A percentile compares a stretch with the other conserved stretches of the same genome.
Evolutionary conservation across 2,797 vertebrate species (phyloP).

Genomic region (Agapornis canus): DNA sequence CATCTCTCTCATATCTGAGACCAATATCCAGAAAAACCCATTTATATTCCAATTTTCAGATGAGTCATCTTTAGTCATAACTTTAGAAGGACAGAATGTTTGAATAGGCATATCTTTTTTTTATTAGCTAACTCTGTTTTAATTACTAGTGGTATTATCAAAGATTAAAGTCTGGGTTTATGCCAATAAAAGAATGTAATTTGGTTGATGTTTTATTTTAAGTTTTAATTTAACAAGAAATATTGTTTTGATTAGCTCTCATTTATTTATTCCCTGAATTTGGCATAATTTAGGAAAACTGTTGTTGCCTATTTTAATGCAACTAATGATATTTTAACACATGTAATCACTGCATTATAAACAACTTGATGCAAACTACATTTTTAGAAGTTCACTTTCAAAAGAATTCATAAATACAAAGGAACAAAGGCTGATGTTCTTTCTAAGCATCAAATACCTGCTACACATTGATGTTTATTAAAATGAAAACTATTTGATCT

Average conservation of each 20-base stretch:
- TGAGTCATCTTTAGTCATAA: not conserved
- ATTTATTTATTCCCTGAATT: not conserved
- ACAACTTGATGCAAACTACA: not conserved
- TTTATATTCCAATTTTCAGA: not conserved
- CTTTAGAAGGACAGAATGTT: not conserved
- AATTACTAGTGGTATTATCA: not conserved
- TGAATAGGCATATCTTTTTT: not conserved
- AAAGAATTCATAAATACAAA: conserved; percentile 24
- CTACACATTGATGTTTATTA: not conserved
- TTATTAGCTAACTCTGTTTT: not conserved
- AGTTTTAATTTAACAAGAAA: not conserved
- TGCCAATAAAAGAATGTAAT: not conserved
- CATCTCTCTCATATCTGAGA: not conserved
- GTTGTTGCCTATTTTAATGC: not conserved
- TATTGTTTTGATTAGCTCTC: not conserved
- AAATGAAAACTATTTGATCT: not conserved
- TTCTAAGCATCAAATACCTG: not conserved
- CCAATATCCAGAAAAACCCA: not conserved
- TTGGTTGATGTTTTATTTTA: not conserved
- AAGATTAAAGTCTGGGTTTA: not conserved
- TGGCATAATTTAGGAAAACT: not conserved
- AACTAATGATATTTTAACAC: not conserved
- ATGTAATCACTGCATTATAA: not conserved
- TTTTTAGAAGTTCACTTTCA: not conserved
- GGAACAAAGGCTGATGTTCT: conserved; percentile 50